Base-by-base conservation (phyloP, 2,888 invertebrate genomes). In the Lepidocyrtinus sp. region DNA sequence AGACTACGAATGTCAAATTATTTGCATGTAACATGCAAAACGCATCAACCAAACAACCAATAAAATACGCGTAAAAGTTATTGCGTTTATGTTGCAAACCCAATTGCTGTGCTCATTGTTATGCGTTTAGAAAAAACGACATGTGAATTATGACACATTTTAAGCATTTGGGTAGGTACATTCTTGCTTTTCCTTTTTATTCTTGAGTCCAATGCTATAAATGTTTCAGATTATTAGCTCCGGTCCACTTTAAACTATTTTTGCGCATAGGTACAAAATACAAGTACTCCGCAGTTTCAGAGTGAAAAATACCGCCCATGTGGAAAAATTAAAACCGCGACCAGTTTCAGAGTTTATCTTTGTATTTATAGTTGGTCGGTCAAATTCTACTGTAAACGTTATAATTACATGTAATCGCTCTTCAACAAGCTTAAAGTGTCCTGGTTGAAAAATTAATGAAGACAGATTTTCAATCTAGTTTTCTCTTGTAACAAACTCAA, bases 211-310 rank as follows among this genome's bases (percentile, higher is more conserved):
- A 5, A 36, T 36, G 36, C 36, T 7, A 36, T 36, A 36, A 36
- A 36, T 7, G 5, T 5, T 36, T 36, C 5, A 36, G 5, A 12
- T 36, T 62, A 76, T 76, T 70, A 76, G 67, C 75, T 76, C 75
- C 70, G 75, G 63, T 62, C 75, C 70, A 76, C 75, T 76, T 75
- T 36, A 36, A 50, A 64, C 70, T 50, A 27, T 59, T 55, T 50
- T 74, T 74, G 64, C 9, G 22, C 25, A 1, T 27, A 2, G 27
- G 65, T 9, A 17, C 15, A 70, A 61, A 62, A 62, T 27, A 70
- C 17, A 17, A 26, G 25, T 36, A 21, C 15, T 21, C 3, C 46
- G 1, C 22, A 22, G 24, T 45, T 21, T 50, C 27, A 55, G 17
- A 22, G 9, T 19, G n/a, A n/a, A n/a, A n/a, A n/a, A n/a, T n/a